A percentile compares a stretch with the other conserved stretches of the same genome.
These are phyloP conservation scores for Anticlea derivata DNA, from an alignment of 2,888 invertebrate species.

Conservation along the genomic window DNA sequence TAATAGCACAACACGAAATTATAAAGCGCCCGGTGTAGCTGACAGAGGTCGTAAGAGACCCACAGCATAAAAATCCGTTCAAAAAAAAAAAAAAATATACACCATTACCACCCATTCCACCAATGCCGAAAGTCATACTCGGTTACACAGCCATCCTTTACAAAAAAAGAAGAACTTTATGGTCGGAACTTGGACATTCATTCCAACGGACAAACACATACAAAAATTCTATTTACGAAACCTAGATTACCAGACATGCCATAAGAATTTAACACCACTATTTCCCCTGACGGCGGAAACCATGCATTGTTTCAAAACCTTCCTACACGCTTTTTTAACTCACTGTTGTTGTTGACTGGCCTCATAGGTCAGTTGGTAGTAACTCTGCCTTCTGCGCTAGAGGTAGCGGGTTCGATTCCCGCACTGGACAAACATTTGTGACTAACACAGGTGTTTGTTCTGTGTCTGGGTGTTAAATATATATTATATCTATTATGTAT, in stretches of 20 bases:
- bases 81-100: no score
- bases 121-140: background rate
- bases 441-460: no score
- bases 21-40: background rate
- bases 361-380: no score
- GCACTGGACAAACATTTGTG: no score
- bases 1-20: background rate
- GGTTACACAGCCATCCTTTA: background rate
- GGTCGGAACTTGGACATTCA: background rate
- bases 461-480: no score
- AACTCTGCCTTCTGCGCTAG: no score
- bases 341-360: no score
- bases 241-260: conserved; percentile 11
- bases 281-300: conserved; percentile 1
- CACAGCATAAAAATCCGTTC: no score
- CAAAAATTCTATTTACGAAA: conserved; percentile 6
- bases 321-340: conserved; percentile 11
- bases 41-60: no score
- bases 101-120: background rate
- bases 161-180: conserved; percentile 6
- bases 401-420: no score
- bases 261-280: conserved; percentile 11
- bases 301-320: background rate
- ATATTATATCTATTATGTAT: no score
- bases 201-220: conserved; percentile 7